A percentile compares a stretch with the other conserved stretches of the same genome.
phyloP scores from a whole-genome alignment of 2,113 vertebrate genomes.

The Leucoraja erinaceus region DNA sequence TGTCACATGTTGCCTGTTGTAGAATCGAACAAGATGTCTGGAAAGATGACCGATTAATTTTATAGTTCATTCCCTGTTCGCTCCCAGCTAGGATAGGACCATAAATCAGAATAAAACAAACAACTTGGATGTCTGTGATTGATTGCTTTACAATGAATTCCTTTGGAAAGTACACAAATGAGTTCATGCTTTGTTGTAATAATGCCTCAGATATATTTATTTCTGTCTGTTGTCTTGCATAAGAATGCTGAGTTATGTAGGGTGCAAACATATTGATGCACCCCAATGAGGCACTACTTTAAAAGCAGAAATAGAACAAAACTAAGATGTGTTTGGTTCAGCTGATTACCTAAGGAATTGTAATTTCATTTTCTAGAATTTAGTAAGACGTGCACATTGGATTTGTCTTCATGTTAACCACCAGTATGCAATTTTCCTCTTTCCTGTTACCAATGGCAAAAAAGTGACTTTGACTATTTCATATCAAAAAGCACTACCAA shows the following conservation, averaged over 20 bases:
- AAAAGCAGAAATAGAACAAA: not conserved
- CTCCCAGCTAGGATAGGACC: not conserved
- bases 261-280: not conserved
- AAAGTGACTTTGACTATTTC: not conserved
- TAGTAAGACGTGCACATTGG: too few relatives aligned
- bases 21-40: not conserved
- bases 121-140: not conserved
- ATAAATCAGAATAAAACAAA: not conserved
- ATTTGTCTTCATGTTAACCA: not conserved
- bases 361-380: not conserved
- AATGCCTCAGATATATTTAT: too few relatives aligned
- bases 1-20: not conserved
- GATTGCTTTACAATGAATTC: conserved; percentile 8
- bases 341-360: not conserved
- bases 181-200: not conserved
- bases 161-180: not conserved
- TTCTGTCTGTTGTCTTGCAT: too few relatives aligned
- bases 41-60: not conserved
- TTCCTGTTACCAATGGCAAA: not conserved
- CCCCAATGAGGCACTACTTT: not conserved
- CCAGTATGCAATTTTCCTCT: not conserved
- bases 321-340: not conserved
- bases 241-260: not conserved
- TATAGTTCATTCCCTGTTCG: not conserved
- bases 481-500: not conserved